Base-by-base conservation (phyloP, 2,888 invertebrate genomes). In the Phorcus lineatus region DNA sequence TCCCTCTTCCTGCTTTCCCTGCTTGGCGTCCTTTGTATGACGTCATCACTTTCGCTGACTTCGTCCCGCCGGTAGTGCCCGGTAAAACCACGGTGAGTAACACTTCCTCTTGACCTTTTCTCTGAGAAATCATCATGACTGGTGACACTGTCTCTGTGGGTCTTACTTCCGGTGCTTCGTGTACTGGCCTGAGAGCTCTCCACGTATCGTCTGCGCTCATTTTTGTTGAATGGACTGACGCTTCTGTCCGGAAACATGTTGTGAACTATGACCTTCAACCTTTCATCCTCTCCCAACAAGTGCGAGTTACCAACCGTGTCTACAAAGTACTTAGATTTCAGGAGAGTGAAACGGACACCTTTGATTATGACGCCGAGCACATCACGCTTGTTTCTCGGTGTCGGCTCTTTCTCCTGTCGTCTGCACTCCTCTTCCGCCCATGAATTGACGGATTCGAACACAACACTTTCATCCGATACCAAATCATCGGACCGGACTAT, bases 241-340 rank as follows among this genome's bases (percentile, higher is more conserved):
- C 36, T 36, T 19, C 36, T 70, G 4, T 70, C 70, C 4, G 70
- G 70, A 11, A 70, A 70, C 36, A 70, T 17, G 36, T 70, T 70
- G 36, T 70, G 70, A 36, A 40, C 70, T 19, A 70, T 36, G 28
- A 70, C 40, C 36, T 70, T 70, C 70, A 70, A 19, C 36, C 70
- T 16, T 19, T 70, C 70, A 9, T 70, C 31, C 16, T 79, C 77
- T 13, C 83, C 83, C 31, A 83, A 82, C 36, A 86, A 67, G 28
- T 83, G 66, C 13, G 82, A 76, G 53, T 83, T 83, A 67, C 84
- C 85, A 62, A 82, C 83, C 6, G 67, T 82, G 11, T 81, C 79
- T 31, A 86, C 84, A 19, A 86, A 79, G 79, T 83, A 84, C 70
- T 83, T 86, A 0, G 85, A 83, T 54, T 86, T 83, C 82, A 82